Conservation (phyloP, 2,113 vertebrate species). For the Psittacula cyanocephala region DNA sequence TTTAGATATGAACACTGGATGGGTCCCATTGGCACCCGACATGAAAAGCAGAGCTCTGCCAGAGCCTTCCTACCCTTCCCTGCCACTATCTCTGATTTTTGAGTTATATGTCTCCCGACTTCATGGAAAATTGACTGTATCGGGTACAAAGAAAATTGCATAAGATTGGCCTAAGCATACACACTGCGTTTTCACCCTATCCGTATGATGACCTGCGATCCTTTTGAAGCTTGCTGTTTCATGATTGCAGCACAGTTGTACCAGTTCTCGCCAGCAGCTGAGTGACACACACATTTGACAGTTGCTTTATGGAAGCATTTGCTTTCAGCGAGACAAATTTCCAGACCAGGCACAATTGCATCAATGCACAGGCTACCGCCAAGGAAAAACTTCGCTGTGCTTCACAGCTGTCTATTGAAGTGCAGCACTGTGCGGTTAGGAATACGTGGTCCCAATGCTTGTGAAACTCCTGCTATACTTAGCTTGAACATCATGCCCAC, state of each 20-base stretch:
- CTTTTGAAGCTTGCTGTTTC: not conserved
- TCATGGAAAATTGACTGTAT: not conserved
- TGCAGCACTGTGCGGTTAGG: not conserved
- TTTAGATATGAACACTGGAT: not conserved
- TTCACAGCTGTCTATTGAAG: not conserved
- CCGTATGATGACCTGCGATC: not conserved
- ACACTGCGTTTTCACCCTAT: not conserved
- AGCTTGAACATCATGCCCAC: not conserved
- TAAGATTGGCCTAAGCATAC: not conserved
- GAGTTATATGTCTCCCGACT: not conserved
- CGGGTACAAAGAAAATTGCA: not conserved
- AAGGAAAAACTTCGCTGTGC: not conserved
- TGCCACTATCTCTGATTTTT: not conserved
- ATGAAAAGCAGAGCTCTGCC: not conserved
- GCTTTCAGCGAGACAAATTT: not conserved
- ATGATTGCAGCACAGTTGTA: not conserved
- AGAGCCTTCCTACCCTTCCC: not conserved
- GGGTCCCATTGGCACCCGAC: not conserved
- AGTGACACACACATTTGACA: not conserved
- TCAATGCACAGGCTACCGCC: not conserved
- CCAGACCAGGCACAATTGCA: not conserved
- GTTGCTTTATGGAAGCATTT: not conserved
- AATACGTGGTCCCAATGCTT: accelerated
- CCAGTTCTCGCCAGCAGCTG: not conserved
- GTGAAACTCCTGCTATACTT: not conserved